Evolutionary conservation across 2,797 vertebrate genomes (phyloP).

Genomic region (Enoplosus armatus): DNA sequence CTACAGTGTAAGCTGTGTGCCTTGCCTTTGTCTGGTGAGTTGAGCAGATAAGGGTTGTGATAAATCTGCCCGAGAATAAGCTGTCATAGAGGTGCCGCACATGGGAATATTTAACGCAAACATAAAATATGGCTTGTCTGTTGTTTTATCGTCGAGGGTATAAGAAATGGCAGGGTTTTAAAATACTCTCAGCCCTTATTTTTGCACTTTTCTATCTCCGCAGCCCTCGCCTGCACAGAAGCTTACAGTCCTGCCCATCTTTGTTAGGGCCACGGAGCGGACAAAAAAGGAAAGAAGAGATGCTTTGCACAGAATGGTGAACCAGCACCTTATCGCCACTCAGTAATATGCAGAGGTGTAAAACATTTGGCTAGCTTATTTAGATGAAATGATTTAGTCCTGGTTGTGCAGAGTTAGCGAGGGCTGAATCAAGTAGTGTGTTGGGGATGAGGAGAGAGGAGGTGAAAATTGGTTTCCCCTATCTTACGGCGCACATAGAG

Average conservation of each 20-base stretch:
- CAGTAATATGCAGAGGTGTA: conserved; percentile 85
- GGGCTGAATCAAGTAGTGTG: conserved; percentile 76
- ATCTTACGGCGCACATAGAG: conserved; percentile 82
- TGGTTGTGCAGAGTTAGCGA: conserved; percentile 74
- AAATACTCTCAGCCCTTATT: conserved; percentile 73
- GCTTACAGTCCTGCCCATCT: conserved; percentile 63
- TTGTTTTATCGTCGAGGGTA: conserved; percentile 82
- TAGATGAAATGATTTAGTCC: conserved; percentile 84
- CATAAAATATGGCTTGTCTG: conserved; percentile 84
- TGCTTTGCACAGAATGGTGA: conserved; percentile 67
- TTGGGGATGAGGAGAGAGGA: conserved; percentile 71
- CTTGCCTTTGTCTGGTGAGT: conserved; percentile 77
- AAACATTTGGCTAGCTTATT: conserved; percentile 87
- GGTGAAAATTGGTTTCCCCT: conserved; percentile 85
- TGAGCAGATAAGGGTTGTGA: conserved; percentile 83
- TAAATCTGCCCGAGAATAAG: conserved; percentile 85
- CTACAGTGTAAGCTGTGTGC: conserved; percentile 61
- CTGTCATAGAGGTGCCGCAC: conserved; percentile 81
- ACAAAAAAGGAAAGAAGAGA: conserved; percentile 53
- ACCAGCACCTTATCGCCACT: conserved; percentile 76
- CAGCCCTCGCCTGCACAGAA: conserved; percentile 51
- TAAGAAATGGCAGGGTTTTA: conserved; percentile 79
- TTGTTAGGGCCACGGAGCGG: conserved; percentile 51
- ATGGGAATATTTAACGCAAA: conserved; percentile 87
- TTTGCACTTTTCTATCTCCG: conserved; percentile 68